phyloP scores from a whole-genome alignment of 2,797 vertebrate genomes.

The Galagoides demidoff region DNA sequence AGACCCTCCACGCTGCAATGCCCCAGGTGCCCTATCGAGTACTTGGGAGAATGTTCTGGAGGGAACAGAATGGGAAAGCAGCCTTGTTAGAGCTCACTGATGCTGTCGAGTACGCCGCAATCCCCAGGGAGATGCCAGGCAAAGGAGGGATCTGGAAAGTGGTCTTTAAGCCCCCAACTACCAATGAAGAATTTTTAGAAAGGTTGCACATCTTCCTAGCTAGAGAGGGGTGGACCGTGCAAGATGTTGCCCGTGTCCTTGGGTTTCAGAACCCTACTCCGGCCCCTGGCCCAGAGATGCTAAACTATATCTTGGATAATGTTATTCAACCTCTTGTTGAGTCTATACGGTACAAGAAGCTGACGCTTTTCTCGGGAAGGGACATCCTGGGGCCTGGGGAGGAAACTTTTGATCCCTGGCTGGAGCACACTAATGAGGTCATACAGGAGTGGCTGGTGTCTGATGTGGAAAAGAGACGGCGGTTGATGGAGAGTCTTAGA shows the following conservation, averaged over 20 bases:
- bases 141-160: conserved; percentile 81
- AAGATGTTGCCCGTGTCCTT: conserved; percentile 79
- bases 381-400: conserved; percentile 76
- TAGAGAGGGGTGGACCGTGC: conserved; percentile 80
- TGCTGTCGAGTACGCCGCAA: conserved; percentile 66
- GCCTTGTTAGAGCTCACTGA: conserved; percentile 78
- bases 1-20: conserved; percentile 78
- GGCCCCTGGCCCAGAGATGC: conserved; percentile 65
- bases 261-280: conserved; percentile 73
- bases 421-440: conserved; percentile 72
- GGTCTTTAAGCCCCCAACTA: conserved; percentile 76
- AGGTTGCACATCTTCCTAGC: conserved; percentile 75
- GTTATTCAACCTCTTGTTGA: conserved; percentile 78
- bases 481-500: conserved; percentile 77
- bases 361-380: conserved; percentile 75
- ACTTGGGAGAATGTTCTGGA: conserved; percentile 82
- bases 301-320: conserved; percentile 73
- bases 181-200: conserved; percentile 76
- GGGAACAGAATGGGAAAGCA: conserved; percentile 79
- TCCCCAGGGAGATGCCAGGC: conserved; percentile 77
- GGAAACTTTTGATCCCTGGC: conserved; percentile 76
- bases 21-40: conserved; percentile 77
- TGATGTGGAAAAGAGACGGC: conserved; percentile 72
- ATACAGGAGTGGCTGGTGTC: conserved; percentile 78
- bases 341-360: conserved; percentile 81